Conservation (phyloP, 2,797 vertebrate genomes). For the Gorsachius magnificus region DNA sequence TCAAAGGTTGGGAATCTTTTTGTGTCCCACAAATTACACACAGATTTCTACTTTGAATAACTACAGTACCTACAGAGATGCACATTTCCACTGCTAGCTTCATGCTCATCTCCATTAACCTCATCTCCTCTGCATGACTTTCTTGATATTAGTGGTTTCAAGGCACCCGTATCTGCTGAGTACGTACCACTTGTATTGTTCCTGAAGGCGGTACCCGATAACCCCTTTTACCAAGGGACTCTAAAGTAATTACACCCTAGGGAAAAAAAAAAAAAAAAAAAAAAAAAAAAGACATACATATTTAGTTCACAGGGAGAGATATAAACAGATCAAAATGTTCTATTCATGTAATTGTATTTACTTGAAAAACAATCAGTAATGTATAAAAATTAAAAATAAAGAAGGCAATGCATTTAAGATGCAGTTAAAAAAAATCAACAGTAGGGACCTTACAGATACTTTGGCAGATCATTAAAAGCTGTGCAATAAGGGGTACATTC, state of each 20-base stretch:
- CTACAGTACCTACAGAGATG: slow-evolving; percentile 11
- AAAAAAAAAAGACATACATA: slow-evolving; percentile 20
- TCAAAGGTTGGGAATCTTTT: neutral
- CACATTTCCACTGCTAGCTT: slow-evolving; percentile 39
- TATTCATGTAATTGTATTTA: neutral
- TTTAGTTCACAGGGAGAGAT: slow-evolving; percentile 23
- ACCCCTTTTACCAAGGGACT: slow-evolving; percentile 97
- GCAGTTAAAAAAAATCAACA: neutral
- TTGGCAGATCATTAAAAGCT: neutral
- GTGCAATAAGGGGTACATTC: neutral
- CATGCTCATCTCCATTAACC: slow-evolving; percentile 41
- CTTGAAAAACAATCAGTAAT: neutral
- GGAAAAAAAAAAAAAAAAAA: slow-evolving; percentile 39
- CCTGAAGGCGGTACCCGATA: slow-evolving; percentile 99
- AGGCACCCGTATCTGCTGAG: slow-evolving; percentile 33
- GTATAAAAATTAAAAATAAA: neutral
- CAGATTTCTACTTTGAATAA: neutral
- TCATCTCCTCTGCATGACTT: slow-evolving; percentile 48
- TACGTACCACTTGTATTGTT: slow-evolving; percentile 99
- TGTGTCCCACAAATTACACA: neutral
- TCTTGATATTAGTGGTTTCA: slow-evolving; percentile 28
- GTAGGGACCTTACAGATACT: neutral
- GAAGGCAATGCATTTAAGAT: neutral
- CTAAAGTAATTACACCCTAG: slow-evolving; percentile 97
- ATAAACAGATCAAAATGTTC: slow-evolving; percentile 3